These are phyloP conservation scores for Mesoclemmys tuberculata DNA, from an alignment of 2,113 vertebrate species.

Conservation along the genomic window DNA sequence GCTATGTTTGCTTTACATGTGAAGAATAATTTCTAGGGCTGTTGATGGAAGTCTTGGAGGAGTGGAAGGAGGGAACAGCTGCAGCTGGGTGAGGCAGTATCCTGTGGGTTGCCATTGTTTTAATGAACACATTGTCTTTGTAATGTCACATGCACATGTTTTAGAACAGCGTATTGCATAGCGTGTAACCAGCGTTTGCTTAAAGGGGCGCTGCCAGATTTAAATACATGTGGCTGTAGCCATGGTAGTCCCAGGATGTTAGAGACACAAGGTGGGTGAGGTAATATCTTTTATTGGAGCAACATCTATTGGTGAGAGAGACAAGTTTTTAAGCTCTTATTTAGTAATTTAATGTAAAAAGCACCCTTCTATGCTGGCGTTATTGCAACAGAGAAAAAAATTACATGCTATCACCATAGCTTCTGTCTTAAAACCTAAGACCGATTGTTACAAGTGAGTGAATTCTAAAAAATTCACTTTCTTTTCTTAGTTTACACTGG, in stretches of 20 bases:
- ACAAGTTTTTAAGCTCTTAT: neutral
- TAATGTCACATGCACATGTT: rapidly evolving
- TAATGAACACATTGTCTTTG: rapidly evolving
- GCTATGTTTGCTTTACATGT: rapidly evolving
- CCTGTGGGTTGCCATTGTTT: neutral
- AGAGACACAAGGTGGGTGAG: neutral
- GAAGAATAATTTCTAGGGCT: rapidly evolving
- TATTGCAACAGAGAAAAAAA: too few species aligned
- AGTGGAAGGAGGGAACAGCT: neutral
- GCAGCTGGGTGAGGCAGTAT: neutral
- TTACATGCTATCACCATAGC: neutral
- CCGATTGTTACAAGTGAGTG: neutral
- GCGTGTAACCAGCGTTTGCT: rapidly evolving
- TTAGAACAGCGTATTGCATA: rapidly evolving
- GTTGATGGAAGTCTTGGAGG: rapidly evolving
- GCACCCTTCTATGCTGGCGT: too few species aligned
- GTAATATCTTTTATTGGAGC: neutral
- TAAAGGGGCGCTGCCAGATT: neutral
- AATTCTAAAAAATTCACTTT: too few species aligned
- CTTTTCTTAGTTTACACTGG: rapidly evolving
- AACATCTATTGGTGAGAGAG: neutral
- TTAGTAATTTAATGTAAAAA: too few species aligned
- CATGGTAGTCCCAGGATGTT: neutral
- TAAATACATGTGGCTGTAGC: neutral
- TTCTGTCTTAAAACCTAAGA: neutral